Conservation (phyloP, 1,140 invertebrate species). For the Nebria ingens region DNA sequence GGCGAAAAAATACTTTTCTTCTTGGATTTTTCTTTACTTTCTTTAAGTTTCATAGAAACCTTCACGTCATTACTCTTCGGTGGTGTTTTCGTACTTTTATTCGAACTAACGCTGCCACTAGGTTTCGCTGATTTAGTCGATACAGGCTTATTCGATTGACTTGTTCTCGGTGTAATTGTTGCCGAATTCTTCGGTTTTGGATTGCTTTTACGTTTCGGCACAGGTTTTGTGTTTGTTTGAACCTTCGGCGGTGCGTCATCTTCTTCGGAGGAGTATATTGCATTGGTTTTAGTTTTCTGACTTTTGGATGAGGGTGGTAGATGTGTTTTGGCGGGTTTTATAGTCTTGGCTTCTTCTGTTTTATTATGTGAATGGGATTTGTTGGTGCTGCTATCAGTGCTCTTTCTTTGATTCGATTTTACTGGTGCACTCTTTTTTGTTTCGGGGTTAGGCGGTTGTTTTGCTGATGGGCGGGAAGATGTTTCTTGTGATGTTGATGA, state of each 20-base stretch:
- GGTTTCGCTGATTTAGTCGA: conserved; percentile 15
- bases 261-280: conserved; percentile 41
- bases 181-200: conserved; percentile 45
- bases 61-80: conserved; percentile 18
- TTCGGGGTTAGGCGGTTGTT: conserved; percentile 35
- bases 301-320: conserved; percentile 26
- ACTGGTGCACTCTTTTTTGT: conserved; percentile 41
- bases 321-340: conserved; percentile 34
- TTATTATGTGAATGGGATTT: conserved; percentile 27
- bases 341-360: conserved; percentile 15
- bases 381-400: conserved; percentile 26
- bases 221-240: conserved; percentile 32
- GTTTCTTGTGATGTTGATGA: conserved; percentile 36
- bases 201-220: conserved; percentile 36
- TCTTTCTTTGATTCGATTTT: conserved; percentile 32
- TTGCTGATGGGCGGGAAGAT: conserved; percentile 33
- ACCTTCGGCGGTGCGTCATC: conserved; percentile 39
- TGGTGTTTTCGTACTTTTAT: conserved; percentile 15
- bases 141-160: conserved; percentile 17
- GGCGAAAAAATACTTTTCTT: conserved; percentile 76
- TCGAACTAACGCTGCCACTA: conserved; percentile 1
- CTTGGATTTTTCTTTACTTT: conserved; percentile 42
- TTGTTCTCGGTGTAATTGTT: conserved; percentile 34
- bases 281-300: conserved; percentile 19
- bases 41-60: conserved; percentile 16